These are phyloP conservation scores for Chanos chanos DNA, from an alignment of 2,797 vertebrate species.

Conservation along the genomic window DNA sequence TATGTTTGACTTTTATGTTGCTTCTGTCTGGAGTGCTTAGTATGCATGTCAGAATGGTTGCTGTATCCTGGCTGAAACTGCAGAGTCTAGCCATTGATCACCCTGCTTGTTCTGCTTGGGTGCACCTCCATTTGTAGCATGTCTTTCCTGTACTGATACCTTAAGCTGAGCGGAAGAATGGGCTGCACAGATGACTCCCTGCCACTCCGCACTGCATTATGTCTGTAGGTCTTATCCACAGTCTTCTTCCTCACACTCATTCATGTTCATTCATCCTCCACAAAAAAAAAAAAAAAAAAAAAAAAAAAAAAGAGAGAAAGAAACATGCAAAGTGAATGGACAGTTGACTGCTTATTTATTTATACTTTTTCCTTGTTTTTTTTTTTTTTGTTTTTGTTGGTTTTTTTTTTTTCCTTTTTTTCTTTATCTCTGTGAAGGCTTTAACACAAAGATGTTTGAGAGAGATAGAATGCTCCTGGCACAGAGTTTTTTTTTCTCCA, in stretches of 20 bases:
- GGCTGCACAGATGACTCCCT: neutral
- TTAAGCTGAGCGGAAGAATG: neutral
- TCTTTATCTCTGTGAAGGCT: too few relatives aligned
- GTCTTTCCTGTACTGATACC: neutral
- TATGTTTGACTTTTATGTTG: conserved; percentile 13
- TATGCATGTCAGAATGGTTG: conserved; percentile 17
- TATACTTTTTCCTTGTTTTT: conserved; percentile 26
- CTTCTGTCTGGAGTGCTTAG: conserved; percentile 19
- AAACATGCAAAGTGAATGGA: neutral
- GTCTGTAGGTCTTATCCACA: neutral
- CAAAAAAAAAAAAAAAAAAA: too few relatives aligned
- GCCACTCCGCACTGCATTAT: neutral
- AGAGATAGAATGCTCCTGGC: neutral
- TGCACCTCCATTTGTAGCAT: conserved; percentile 20
- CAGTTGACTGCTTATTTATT: neutral
- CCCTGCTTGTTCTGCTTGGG: conserved; percentile 9
- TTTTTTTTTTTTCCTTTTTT: too few relatives aligned
- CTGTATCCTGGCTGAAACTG: conserved; percentile 14
- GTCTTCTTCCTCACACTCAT: neutral
- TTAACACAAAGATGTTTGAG: too few relatives aligned
- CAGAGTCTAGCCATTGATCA: conserved; percentile 31
- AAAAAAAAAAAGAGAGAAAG: too few relatives aligned
- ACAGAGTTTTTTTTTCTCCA: neutral
- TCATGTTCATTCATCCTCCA: conserved; percentile 3
- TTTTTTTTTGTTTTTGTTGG: too few relatives aligned